These are phyloP conservation scores for Lamellibrachia columna DNA, from an alignment of 2,888 invertebrate genomes.

Conservation along the genomic window DNA sequence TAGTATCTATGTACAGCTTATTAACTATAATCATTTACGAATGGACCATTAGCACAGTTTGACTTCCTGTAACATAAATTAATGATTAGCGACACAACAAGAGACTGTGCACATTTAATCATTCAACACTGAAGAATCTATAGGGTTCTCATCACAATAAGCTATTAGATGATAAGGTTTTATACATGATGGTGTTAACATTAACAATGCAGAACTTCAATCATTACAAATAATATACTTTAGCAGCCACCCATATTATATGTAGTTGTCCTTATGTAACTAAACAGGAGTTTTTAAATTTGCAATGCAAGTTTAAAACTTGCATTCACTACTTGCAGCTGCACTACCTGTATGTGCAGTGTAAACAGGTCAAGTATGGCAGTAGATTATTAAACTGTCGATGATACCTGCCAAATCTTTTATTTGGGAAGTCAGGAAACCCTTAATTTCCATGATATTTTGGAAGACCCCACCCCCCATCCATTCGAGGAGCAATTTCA, in stretches of 20 bases:
- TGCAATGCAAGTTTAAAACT: neutral
- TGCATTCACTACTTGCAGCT: neutral
- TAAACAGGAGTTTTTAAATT: neutral
- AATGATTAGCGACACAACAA: neutral
- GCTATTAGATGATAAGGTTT: neutral
- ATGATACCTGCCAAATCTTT: no score
- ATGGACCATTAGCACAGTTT: neutral
- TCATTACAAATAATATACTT: neutral
- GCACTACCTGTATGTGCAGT: neutral
- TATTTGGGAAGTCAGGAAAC: no score
- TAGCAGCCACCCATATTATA: neutral
- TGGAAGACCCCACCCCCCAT: no score
- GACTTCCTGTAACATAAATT: neutral
- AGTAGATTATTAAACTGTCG: no score
- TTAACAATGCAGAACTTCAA: neutral
- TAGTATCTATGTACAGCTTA: neutral
- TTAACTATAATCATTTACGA: neutral
- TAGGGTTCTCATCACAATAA: neutral
- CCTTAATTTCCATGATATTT: no score
- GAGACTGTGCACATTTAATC: neutral
- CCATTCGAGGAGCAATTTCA: no score
- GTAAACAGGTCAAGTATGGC: neutral
- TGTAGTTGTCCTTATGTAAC: neutral
- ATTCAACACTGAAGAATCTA: neutral
- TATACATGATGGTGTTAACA: neutral